These are phyloP conservation scores for Dryadula phaetusa DNA, from an alignment of 2,888 invertebrate genomes.

Conservation along the genomic window DNA sequence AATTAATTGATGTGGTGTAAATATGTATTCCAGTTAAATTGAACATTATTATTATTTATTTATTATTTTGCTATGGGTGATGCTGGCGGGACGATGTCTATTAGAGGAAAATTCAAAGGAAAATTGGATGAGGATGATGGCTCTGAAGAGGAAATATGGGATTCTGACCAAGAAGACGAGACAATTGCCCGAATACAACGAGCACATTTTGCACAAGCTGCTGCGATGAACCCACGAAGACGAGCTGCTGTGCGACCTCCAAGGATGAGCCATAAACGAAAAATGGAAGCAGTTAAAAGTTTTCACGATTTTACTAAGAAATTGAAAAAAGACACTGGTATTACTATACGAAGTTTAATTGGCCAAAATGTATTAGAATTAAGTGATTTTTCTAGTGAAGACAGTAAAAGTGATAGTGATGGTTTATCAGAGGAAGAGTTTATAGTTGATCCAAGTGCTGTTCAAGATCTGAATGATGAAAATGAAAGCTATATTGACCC, in stretches of 20 bases:
- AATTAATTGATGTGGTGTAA: slow-evolving; percentile 38
- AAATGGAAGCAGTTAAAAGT: slow-evolving; percentile 80
- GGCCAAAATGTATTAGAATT: slow-evolving; percentile 79
- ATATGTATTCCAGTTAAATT: slow-evolving; percentile 42
- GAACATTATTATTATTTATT: slow-evolving; percentile 22
- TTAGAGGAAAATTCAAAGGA: slow-evolving; percentile 64
- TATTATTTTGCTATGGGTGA: slow-evolving; percentile 62
- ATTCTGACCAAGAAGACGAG: slow-evolving; percentile 79
- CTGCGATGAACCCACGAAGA: slow-evolving; percentile 73
- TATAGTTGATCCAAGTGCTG: slow-evolving; percentile 77
- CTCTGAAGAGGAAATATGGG: slow-evolving; percentile 70
- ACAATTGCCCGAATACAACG: slow-evolving; percentile 79
- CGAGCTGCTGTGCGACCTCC: slow-evolving; percentile 67
- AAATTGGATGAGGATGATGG: slow-evolving; percentile 65
- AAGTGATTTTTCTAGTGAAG: slow-evolving; percentile 79
- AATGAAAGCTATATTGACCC: slow-evolving; percentile 81
- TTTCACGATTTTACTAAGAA: slow-evolving; percentile 82
- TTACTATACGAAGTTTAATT: slow-evolving; percentile 77
- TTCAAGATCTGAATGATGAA: slow-evolving; percentile 74
- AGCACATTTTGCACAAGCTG: slow-evolving; percentile 76
- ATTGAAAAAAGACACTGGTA: slow-evolving; percentile 81
- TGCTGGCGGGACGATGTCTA: slow-evolving; percentile 64
- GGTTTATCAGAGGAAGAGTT: slow-evolving; percentile 80
- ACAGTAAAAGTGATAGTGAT: slow-evolving; percentile 76
- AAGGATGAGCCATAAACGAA: slow-evolving; percentile 79